Evolutionary conservation across 1,140 invertebrate species (phyloP), one percentile per base, ranked within the genome.

Genomic region (Lepidurus apus): DNA sequence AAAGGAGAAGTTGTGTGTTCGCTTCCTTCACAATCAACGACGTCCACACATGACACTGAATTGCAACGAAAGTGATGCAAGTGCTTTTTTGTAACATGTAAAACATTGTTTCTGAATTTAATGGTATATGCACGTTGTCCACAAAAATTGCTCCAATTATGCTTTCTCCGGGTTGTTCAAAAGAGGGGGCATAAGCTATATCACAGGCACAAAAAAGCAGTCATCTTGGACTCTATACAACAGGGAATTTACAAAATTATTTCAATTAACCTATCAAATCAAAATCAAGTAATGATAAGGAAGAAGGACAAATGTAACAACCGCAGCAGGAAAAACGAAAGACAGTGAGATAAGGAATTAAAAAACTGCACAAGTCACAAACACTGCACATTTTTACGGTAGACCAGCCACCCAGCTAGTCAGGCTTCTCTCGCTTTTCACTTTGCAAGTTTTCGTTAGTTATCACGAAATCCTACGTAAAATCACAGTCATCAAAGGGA

Each of bases 191-290:
- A 65, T 21, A 65, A 65, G 53, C 53, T 65, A 65, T 65, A 65
- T 65, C 53, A 65, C 53, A 65, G 53, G 53, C 53, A 65, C 53
- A 65, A 65, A 65, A 21, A 65, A 65, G 53, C 53, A 65, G 53
- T 65, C 17, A 65, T 13, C 53, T 65, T 3, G 10, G 17, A n/a
- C 21, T 21, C 53, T 65, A 65, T 65, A 65, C 53, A 65, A 65
- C 53, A 7, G 10, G 53, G n/a, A 65, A 65, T 65, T 13, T 65
- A 21, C 53, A n/a, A 13, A 17, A 17, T 13, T n/a, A 17, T 17
- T 65, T 7, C 17, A 65, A 65, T 65, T 21, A 65, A n/a, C 53
- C 6, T 65, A 65, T 13, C 17, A 65, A 65, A 65, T 7, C 7
- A 65, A 21, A 65, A 13, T n/a, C 53, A 65, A 65, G 53, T 13